phyloP scores from a whole-genome alignment of 2,888 invertebrate species.

The Pseudococcus viburni region DNA sequence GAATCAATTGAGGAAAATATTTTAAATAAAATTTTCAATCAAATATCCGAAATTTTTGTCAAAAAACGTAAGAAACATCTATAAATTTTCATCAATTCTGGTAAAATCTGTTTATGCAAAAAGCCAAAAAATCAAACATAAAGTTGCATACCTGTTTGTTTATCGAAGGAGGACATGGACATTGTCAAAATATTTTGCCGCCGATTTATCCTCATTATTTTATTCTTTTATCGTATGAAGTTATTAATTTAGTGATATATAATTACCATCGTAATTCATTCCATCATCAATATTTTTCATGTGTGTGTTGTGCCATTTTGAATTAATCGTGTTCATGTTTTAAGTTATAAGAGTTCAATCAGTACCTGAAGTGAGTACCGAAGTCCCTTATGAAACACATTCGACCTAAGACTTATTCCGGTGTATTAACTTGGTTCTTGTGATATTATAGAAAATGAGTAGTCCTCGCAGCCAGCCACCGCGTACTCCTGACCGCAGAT shows the following conservation, averaged over 20 bases:
- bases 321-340: neutral
- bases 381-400: neutral
- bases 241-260: neutral
- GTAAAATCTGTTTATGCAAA: neutral
- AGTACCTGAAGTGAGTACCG: constrained; percentile 19
- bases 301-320: neutral
- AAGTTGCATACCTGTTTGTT: neutral
- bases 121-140: neutral
- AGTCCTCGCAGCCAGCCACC: constrained; percentile 56
- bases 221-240: neutral
- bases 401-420: neutral
- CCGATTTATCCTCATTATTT: constrained; percentile 26
- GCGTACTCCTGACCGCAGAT: constrained; percentile 34
- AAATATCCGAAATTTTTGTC: neutral
- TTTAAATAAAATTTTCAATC: too few species aligned
- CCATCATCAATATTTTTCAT: neutral
- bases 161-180: neutral
- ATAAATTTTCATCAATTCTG: too few species aligned
- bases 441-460: constrained; percentile 56
- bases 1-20: too few species aligned
- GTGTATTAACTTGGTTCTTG: neutral
- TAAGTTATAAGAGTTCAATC: neutral
- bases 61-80: too few species aligned
- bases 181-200: constrained; percentile 12
- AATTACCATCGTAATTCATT: neutral